Evolutionary conservation across 2,888 invertebrate species (phyloP), one percentile per base, ranked within the genome.

Genomic region (Therioaphis trifolii): DNA sequence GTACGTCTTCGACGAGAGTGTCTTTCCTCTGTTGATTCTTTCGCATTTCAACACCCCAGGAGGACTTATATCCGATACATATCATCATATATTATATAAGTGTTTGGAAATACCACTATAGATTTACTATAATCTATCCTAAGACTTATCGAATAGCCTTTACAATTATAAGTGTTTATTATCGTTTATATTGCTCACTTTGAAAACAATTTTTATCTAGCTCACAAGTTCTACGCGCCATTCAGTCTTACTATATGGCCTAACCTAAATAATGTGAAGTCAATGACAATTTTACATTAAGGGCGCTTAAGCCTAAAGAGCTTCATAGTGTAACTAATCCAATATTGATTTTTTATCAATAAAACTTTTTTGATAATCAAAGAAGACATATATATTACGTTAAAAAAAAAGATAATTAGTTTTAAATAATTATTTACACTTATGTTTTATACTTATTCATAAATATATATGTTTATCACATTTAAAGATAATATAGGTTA

Each of bases 11-110:
- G 52, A 82, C 82, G 72, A 82, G 63, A 82, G 82, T 72, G 46
- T 82, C 72, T 74, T 82, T 82, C 82, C 72, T 72, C 82, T 61
- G 72, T 82, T 43, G 72, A 49, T 82, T 72, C 72, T 63, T 72
- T 82, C 71, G 72, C 71, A 63, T 82, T 82, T 82, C 72, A 63
- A 82, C 40, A 82, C 82, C 82, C 82, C 82, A 82, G 82, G 82
- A 82, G 82, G 82, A 82, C 82, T 82, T 82, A 74, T 52, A 63
- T 82, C 82, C 82, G 82, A 74, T 72, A 63, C 29, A 74, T 21
- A 71, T n/a, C 58, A 46, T 61, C 43, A 74, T 63, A 82, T 69
- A 72, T 58, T 66, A 74, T 63, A 74, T 24, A 72, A 61, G 63
- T 74, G 18, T 71, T 82, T 82, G n/a, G 9, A 52, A 63, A 72